These are phyloP conservation scores for Ommatoiulus sabulosus DNA, from an alignment of 2,888 invertebrate genomes.

Conservation along the genomic window DNA sequence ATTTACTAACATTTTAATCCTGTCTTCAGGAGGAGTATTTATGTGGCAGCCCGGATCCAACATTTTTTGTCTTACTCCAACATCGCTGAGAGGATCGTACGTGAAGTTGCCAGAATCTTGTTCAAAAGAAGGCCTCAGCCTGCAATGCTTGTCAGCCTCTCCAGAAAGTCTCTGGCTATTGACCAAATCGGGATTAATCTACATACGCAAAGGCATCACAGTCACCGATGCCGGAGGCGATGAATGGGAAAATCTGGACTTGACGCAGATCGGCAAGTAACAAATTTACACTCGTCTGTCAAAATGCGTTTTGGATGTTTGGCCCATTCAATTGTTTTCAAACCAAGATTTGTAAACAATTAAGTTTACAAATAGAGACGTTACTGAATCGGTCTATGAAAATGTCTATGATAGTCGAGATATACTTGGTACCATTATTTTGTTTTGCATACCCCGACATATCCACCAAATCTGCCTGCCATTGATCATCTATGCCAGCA, in stretches of 20 bases:
- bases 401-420: too few species aligned
- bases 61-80: slow-evolving; percentile 66
- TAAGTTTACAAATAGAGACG: too few species aligned
- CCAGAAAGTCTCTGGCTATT: slow-evolving; percentile 70
- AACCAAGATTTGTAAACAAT: slow-evolving; percentile 13
- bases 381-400: too few species aligned
- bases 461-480: too few species aligned
- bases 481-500: too few species aligned
- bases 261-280: slow-evolving; percentile 67
- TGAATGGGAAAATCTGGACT: slow-evolving; percentile 68
- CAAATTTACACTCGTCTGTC: slow-evolving; percentile 5
- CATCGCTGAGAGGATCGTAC: slow-evolving; percentile 61
- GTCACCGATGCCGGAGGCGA: slow-evolving; percentile 67
- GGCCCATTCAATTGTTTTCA: neutral
- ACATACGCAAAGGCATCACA: slow-evolving; percentile 68
- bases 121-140: slow-evolving; percentile 60
- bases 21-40: slow-evolving; percentile 62
- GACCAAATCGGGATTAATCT: slow-evolving; percentile 68
- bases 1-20: neutral
- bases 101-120: slow-evolving; percentile 60
- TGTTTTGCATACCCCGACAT: too few species aligned
- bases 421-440: too few species aligned
- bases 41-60: slow-evolving; percentile 63
- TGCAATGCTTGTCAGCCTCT: slow-evolving; percentile 66
- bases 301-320: slow-evolving; percentile 23